phyloP scores from a whole-genome alignment of 2,797 vertebrate genomes.

The Hozukius guyotensis region DNA sequence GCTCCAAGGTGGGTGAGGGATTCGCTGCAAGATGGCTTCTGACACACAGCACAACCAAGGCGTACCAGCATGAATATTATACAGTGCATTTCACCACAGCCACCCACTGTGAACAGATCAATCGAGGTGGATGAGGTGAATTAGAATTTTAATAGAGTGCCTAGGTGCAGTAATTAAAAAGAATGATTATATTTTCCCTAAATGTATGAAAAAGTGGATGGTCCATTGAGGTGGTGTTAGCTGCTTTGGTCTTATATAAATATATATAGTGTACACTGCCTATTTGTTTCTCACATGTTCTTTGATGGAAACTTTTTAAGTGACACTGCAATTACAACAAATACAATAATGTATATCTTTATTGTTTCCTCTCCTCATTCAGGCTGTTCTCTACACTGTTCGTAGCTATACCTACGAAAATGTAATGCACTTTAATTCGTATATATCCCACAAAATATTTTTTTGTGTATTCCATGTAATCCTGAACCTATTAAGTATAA shows the following conservation, averaged over 20 bases:
- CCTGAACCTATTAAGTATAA: no score
- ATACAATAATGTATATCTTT: conserved; percentile 3
- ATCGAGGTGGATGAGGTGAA: conserved; percentile 92
- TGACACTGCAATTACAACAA: conserved; percentile 3
- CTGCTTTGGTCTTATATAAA: conserved; percentile 53
- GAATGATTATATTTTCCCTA: conserved; percentile 90
- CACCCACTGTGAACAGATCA: conserved; percentile 93
- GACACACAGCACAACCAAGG: conserved; percentile 91
- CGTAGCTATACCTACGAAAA: no score
- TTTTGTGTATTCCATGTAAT: no score
- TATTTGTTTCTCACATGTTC: conserved; percentile 44
- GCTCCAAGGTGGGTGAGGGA: conserved; percentile 96
- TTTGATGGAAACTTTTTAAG: conserved; percentile 38
- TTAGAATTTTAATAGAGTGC: conserved; percentile 89
- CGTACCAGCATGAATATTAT: conserved; percentile 90
- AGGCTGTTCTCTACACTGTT: no score
- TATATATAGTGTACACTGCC: not conserved
- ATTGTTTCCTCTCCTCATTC: not conserved
- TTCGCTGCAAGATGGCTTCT: conserved; percentile 97
- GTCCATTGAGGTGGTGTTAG: conserved; percentile 48
- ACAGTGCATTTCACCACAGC: conserved; percentile 91
- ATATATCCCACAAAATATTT: no score
- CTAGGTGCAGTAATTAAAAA: conserved; percentile 87
- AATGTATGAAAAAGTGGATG: conserved; percentile 77
- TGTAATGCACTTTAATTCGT: no score